Conservation (phyloP, 2,797 vertebrate genomes). For the Kryptopterus vitreolus region DNA sequence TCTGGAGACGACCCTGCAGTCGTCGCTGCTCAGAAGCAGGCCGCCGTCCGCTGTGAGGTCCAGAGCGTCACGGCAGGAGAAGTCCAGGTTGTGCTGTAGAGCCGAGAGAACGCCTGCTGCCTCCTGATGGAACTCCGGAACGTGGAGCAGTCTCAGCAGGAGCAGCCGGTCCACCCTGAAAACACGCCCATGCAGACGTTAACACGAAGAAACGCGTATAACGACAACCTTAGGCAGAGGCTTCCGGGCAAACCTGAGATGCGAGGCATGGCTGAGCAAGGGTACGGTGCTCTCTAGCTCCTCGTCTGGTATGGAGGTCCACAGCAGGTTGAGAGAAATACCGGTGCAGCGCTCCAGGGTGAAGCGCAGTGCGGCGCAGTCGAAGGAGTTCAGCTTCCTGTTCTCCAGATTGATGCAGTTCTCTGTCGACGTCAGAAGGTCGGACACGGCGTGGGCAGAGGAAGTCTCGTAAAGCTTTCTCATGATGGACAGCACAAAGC, state of each 20-base stretch:
- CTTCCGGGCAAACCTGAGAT: conserved; percentile 40
- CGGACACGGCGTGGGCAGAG: conserved; percentile 35
- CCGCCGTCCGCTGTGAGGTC: conserved; percentile 40
- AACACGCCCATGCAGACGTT: background rate
- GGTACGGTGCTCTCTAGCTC: conserved; percentile 46
- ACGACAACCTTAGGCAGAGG: background rate
- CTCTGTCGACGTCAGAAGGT: conserved; percentile 57
- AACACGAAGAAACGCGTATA: background rate
- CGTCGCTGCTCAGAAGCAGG: conserved; percentile 43
- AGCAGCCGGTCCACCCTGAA: conserved; percentile 58
- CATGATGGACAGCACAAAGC: conserved; percentile 39
- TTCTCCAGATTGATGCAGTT: conserved; percentile 60
- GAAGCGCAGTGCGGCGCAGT: conserved; percentile 62
- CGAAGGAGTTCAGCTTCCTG: conserved; percentile 55
- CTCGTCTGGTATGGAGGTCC: conserved; percentile 57
- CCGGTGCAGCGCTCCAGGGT: conserved; percentile 56
- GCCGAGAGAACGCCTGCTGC: conserved; percentile 54
- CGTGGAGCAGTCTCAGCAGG: conserved; percentile 58
- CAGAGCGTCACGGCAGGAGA: conserved; percentile 50
- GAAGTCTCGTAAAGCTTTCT: conserved; percentile 43
- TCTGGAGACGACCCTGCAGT: conserved; percentile 45
- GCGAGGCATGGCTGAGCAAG: conserved; percentile 37
- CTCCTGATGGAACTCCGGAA: conserved; percentile 54
- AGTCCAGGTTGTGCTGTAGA: conserved; percentile 57
- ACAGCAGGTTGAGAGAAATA: conserved; percentile 59